Evolutionary conservation across 2,113 vertebrate genomes (phyloP).

Genomic region (Verasper variegatus): DNA sequence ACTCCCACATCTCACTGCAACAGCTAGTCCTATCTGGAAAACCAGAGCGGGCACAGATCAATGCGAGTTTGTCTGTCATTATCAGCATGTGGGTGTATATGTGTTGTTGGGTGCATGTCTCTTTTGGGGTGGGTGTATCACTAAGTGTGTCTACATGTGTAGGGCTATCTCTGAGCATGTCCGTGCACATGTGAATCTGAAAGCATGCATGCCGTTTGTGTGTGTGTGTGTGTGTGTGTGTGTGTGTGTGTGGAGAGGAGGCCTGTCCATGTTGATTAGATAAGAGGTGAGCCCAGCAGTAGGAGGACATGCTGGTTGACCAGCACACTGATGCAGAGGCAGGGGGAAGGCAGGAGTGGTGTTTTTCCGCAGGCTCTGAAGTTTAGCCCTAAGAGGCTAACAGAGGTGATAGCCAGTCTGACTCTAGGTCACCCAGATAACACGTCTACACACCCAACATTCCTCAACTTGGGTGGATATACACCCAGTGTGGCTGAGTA

Average conservation of each 20-base stretch:
- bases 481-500: conserved; percentile 41
- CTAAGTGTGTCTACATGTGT: conserved; percentile 63
- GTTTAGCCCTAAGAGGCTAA: conserved; percentile 71
- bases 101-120: conserved; percentile 14
- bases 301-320: conserved; percentile 70
- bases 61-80: conserved; percentile 48
- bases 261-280: conserved; percentile 81
- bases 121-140: conserved; percentile 25
- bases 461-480: conserved; percentile 65
- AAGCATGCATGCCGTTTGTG: conserved; percentile 43
- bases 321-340: conserved; percentile 60
- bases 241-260: conserved; percentile 61
- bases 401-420: conserved; percentile 77
- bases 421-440: conserved; percentile 80
- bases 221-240: conserved; percentile 55
- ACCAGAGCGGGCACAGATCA: conserved; percentile 44
- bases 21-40: conserved; percentile 43
- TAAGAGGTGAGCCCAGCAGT: conserved; percentile 68
- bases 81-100: conserved; percentile 42
- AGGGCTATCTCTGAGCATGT: conserved; percentile 57
- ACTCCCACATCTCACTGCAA: conserved; percentile 34
- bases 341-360: conserved; percentile 52
- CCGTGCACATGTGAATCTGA: conserved; percentile 47
- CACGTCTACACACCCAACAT: conserved; percentile 61
- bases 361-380: conserved; percentile 73